Base-by-base conservation (phyloP, 2,888 invertebrate species). In the Eudasyphora cyanicolor region DNA sequence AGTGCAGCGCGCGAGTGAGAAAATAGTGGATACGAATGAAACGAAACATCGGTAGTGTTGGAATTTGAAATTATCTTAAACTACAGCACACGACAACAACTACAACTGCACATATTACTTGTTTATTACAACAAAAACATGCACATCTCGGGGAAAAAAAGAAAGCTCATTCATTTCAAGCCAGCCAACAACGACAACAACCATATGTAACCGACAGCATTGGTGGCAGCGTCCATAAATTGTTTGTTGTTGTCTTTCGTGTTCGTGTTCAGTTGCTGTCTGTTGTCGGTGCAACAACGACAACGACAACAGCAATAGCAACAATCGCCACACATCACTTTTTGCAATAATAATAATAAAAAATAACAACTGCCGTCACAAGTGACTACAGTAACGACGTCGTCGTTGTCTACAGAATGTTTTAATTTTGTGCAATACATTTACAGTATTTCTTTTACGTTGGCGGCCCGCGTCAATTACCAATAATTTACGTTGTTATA, bases 401-500 rank as follows among this genome's bases (percentile, higher is more conserved):
- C 5, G 17, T 3, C 12, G 17, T 62, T 32, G 12, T 27, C 24
- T 14, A 57, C 27, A 27, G 57, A 27, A 24, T 57, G 57, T 57
- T 10, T 57, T 49, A n/a, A n/a, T n/a, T n/a, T n/a, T n/a, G n/a
- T n/a, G n/a, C n/a, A n/a, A n/a, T n/a, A n/a, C n/a, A n/a, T n/a
- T n/a, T n/a, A n/a, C n/a, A n/a, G n/a, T n/a, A n/a, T 32, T 35
- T 64, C 2, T 73, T 70, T 71, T 75, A 80, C 80, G 80, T 78
- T 81, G 81, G 78, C 81, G 75, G 80, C 76, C 71, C 75, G 75
- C 78, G 73, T 84, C 67, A 79, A 78, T 64, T 76, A 73, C 24
- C 77, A 75, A 60, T 73, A 78, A 76, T 76, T 81, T 62, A 29
- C 51, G 0, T 67, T 45, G 45, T 57, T 73, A 19, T 49, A 71